Evolutionary conservation across 2,888 invertebrate species (phyloP), one percentile per base, ranked within the genome.

Genomic region (Dendrolimus houi): DNA sequence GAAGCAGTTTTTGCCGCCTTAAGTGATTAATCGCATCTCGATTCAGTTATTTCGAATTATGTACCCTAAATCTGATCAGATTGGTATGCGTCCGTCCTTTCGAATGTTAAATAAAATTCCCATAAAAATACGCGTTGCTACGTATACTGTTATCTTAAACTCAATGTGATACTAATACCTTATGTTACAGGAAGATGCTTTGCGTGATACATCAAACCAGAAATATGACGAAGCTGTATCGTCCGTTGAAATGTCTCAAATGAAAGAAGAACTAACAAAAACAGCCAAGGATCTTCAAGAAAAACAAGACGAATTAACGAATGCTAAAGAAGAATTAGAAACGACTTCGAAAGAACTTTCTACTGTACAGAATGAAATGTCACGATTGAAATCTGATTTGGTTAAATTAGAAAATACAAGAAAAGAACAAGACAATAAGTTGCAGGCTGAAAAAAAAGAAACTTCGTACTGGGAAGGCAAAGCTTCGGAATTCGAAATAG

Each of bases 381-480:
- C 64, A 64, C 87, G 77, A 63, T 69, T 75, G 64, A 93, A 85
- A 76, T 86, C 71, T 69, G 91, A 77, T 80, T 79, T 85, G 74
- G 77, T 63, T 68, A 92, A 81, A 66, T 74, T 69, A 62, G 86
- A 74, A 75, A 84, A 69, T 69, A 94, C 90, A 72, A 93, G 86
- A 57, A 95, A 94, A 64, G 94, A 94, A 67, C 82, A 93, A 52
- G 94, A 94, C 68, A 92, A 87, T 54, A 93, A 93, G 65, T 85
- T 92, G 60, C 92, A 92, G 78, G 83, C 88, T 47, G 92, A 92
- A 65, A 92, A 90, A 69, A 93, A 93, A 68, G 94, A 94, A 64
- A 92, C 93, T 40, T 85, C 90, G 54, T 93, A 93, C 61, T 92
- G 94, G 82, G 93, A 94, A 73, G 92, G 91, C 54, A 94, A 94